A percentile compares a stretch with the other conserved stretches of the same genome.
Evolutionary conservation across 2,113 vertebrate genomes (phyloP).

Genomic region (Macroglossus sobrinus): DNA sequence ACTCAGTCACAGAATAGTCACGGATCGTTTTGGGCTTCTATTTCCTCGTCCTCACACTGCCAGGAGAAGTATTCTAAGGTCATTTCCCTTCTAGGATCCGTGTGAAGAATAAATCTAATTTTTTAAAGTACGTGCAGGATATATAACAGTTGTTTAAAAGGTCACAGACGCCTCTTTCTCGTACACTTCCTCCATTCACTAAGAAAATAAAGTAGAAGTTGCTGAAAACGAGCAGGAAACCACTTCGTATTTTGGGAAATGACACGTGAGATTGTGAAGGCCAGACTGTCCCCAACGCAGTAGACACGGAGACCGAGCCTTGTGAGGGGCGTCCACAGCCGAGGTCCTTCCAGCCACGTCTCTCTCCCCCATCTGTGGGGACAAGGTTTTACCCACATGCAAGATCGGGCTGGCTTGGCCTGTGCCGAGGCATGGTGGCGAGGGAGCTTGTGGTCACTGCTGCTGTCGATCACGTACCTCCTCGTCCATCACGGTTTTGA

Average conservation of each 20-base stretch:
- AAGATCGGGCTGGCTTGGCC: background rate
- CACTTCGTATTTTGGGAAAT: background rate
- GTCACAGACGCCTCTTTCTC: background rate
- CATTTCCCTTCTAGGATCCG: background rate
- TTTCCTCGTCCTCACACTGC: background rate
- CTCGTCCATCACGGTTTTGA: no score
- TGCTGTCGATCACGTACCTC: background rate
- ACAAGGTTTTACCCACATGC: background rate
- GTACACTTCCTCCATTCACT: background rate
- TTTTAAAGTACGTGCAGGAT: background rate
- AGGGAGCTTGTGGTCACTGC: background rate
- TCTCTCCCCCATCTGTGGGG: background rate
- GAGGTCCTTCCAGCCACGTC: background rate
- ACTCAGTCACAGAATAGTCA: background rate
- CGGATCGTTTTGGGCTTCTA: background rate
- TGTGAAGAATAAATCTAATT: background rate
- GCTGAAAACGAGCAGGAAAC: background rate
- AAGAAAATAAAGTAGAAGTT: background rate
- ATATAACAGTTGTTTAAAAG: background rate
- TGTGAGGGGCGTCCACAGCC: rapidly evolving
- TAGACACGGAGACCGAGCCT: background rate
- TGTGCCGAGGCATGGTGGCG: background rate
- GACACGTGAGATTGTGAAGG: background rate
- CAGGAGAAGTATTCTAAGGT: background rate
- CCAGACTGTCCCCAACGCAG: background rate